Conservation (phyloP, 2,113 vertebrate genomes). For the Dasypus novemcinctus region DNA sequence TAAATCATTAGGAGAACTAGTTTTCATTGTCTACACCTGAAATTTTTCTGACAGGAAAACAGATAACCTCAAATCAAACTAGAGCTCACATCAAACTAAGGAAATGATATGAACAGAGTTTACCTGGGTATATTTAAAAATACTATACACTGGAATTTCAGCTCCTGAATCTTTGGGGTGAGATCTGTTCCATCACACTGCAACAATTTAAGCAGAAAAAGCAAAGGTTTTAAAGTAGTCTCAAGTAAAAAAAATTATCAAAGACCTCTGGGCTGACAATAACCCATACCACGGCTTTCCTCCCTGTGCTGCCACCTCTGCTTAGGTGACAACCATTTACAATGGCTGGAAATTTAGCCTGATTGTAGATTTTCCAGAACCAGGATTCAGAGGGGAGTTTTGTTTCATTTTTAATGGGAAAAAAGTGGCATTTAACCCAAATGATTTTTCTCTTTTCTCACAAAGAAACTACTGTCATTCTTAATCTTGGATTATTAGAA, state of each 20-base stretch:
- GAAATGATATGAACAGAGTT: slow-evolving; percentile 46
- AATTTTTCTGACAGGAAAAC: background rate
- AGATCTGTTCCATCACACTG: slow-evolving; percentile 91
- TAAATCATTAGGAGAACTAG: background rate
- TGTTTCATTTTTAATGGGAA: background rate
- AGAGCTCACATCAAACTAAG: background rate
- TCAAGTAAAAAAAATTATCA: background rate
- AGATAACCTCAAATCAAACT: background rate
- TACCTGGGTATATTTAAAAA: slow-evolving; percentile 93
- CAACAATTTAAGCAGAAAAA: slow-evolving; percentile 79
- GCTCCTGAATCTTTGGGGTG: slow-evolving; percentile 91
- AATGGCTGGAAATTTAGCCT: background rate
- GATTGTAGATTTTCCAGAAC: background rate
- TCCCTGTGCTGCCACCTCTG: background rate
- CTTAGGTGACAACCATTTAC: no score
- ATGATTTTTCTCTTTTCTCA: background rate
- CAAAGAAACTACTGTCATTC: background rate
- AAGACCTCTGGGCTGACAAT: background rate
- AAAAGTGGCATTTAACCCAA: background rate
- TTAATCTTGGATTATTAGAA: background rate
- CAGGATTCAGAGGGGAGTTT: background rate
- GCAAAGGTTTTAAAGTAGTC: slow-evolving; percentile 71
- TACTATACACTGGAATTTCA: slow-evolving; percentile 92
- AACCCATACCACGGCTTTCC: background rate
- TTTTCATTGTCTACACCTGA: background rate